Conservation (phyloP, 2,113 vertebrate genomes). For the Nymphicus hollandicus region DNA sequence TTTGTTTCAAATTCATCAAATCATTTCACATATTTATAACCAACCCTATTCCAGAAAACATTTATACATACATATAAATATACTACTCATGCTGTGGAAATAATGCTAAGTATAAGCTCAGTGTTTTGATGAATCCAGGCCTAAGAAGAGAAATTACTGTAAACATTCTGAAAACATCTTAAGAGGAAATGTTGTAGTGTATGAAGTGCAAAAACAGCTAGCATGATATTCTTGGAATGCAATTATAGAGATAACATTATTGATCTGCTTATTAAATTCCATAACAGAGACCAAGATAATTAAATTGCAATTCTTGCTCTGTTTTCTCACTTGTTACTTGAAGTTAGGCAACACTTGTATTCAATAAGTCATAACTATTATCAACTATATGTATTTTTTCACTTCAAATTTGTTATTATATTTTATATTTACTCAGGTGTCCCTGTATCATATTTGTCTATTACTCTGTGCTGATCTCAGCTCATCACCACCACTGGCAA, state of each 20-base stretch:
- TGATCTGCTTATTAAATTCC: constrained; percentile 11
- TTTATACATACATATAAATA: constrained; percentile 37
- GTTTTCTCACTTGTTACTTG: neutral
- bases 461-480: neutral
- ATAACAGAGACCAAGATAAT: neutral
- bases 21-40: constrained; percentile 11
- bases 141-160: constrained; percentile 46
- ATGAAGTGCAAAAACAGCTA: constrained; percentile 42
- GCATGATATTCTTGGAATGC: constrained; percentile 26
- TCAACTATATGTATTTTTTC: neutral
- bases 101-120: constrained; percentile 42
- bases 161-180: constrained; percentile 51
- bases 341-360: neutral
- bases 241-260: constrained; percentile 12
- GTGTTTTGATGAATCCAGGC: constrained; percentile 52
- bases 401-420: neutral
- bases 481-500: neutral
- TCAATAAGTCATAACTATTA: neutral
- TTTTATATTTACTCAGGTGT: neutral
- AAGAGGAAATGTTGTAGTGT: constrained; percentile 7
- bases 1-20: constrained; percentile 42
- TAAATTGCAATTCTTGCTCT: neutral
- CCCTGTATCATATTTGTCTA: neutral
- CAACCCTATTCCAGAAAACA: constrained; percentile 23
- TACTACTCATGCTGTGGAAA: constrained; percentile 27